These are phyloP conservation scores for Mimachlamys varia DNA, from an alignment of 2,888 invertebrate genomes.

Conservation along the genomic window DNA sequence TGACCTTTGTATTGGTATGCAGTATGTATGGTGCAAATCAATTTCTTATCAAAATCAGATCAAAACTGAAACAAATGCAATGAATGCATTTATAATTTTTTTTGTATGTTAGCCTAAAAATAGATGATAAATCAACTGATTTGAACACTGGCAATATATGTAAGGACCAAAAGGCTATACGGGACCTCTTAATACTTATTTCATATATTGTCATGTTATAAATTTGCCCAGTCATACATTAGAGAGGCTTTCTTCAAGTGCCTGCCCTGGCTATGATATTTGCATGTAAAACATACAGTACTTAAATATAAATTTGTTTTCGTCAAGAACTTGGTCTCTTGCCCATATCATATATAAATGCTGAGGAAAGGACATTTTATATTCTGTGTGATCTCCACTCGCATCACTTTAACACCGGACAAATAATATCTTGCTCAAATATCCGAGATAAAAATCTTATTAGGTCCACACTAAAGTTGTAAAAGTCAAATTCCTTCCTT, in stretches of 20 bases:
- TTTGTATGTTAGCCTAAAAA: background rate
- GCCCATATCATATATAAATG: background rate
- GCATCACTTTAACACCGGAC: background rate
- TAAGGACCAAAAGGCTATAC: background rate
- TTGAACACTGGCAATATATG: background rate
- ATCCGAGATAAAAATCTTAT: constrained; percentile 21
- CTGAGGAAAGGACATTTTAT: background rate
- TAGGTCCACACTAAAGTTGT: background rate
- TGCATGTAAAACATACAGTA: background rate
- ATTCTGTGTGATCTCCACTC: background rate
- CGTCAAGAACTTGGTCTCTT: background rate
- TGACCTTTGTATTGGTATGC: background rate
- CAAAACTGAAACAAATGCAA: background rate
- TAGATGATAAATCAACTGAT: background rate
- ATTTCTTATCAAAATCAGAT: background rate
- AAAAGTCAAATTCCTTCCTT: constrained; percentile 20
- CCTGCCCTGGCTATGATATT: background rate
- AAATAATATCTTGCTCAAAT: constrained; percentile 28
- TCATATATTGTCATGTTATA: background rate
- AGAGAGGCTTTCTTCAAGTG: background rate
- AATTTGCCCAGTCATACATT: background rate
- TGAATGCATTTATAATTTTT: background rate
- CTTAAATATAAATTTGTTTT: constrained; percentile 15
- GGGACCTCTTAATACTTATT: too few relatives aligned
- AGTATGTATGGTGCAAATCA: too few relatives aligned